Evolutionary conservation across 2,888 invertebrate species (phyloP).

Genomic region (Agrotis clavis): DNA sequence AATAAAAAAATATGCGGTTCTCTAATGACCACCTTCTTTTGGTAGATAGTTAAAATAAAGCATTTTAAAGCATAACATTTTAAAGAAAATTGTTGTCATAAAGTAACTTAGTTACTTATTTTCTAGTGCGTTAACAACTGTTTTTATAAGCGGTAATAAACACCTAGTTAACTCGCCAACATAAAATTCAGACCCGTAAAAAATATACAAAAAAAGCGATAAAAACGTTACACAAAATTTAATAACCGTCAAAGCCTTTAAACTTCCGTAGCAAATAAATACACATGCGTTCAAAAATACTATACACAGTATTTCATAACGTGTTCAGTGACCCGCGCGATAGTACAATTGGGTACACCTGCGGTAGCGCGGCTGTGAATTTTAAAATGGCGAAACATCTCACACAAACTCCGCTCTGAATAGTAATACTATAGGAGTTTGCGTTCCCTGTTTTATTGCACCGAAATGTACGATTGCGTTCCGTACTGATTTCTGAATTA

Average conservation of each 20-base stretch:
- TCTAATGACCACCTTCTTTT: too few relatives aligned
- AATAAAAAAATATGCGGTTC: too few relatives aligned
- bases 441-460: constrained; percentile 56
- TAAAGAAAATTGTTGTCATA: too few relatives aligned
- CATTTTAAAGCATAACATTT: too few relatives aligned
- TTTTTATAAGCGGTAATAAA: neutral
- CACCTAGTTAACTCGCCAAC: constrained; percentile 2
- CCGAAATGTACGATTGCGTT: constrained; percentile 55
- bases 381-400: constrained; percentile 53
- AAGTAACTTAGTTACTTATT: too few relatives aligned
- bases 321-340: constrained; percentile 60
- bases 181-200: neutral
- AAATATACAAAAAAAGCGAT: neutral
- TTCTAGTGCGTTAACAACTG: too few relatives aligned
- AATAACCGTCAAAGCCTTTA: constrained; percentile 47
- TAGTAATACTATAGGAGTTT: constrained; percentile 49
- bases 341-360: constrained; percentile 63
- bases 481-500: constrained; percentile 58
- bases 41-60: too few relatives aligned
- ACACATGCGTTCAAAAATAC: constrained; percentile 62
- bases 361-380: constrained; percentile 60
- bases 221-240: constrained; percentile 34
- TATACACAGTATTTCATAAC: constrained; percentile 57
- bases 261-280: constrained; percentile 57
- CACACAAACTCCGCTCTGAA: constrained; percentile 53